Evolutionary conservation across 2,113 vertebrate genomes (phyloP).

Genomic region (Hirundichthys speculiger): DNA sequence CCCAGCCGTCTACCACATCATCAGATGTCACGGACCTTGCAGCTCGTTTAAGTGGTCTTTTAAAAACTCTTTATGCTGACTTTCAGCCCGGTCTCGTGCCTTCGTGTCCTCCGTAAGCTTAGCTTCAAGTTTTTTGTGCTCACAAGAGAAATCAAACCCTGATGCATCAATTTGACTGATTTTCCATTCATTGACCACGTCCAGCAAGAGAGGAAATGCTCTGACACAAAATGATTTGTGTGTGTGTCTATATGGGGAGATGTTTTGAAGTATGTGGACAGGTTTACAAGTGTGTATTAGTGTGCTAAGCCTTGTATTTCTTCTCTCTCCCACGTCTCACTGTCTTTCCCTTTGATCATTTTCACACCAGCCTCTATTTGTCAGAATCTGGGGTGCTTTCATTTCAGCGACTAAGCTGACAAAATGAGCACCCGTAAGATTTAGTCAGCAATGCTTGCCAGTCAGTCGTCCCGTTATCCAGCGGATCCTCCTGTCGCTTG

Average conservation of each 20-base stretch:
- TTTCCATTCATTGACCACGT: too few species aligned
- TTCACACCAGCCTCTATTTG: constrained; percentile 46
- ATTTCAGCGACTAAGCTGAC: constrained; percentile 16
- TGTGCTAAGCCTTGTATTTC: constrained; percentile 26
- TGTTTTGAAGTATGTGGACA: not conserved
- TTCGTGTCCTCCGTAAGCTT: too few species aligned
- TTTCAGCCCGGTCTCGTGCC: too few species aligned
- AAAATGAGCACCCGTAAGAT: constrained; percentile 10
- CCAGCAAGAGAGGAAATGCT: too few species aligned
- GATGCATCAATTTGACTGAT: constrained; percentile 1
- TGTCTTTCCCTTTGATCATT: constrained; percentile 48
- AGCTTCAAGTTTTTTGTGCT: too few species aligned
- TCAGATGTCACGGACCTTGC: too few species aligned
- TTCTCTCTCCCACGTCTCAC: not conserved
- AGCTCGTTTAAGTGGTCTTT: too few species aligned
- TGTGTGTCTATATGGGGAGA: not conserved
- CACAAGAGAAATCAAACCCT: too few species aligned
- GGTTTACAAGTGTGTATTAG: constrained; percentile 17
- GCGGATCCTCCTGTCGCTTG: not conserved
- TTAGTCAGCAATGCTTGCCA: not conserved
- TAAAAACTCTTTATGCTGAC: too few species aligned
- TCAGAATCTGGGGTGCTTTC: constrained; percentile 43
- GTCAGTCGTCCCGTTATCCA: not conserved
- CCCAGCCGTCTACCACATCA: too few species aligned
- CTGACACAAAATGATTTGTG: too few species aligned